These are phyloP conservation scores for Hypomecis atomaria DNA, from an alignment of 2,888 invertebrate genomes.

Conservation along the genomic window DNA sequence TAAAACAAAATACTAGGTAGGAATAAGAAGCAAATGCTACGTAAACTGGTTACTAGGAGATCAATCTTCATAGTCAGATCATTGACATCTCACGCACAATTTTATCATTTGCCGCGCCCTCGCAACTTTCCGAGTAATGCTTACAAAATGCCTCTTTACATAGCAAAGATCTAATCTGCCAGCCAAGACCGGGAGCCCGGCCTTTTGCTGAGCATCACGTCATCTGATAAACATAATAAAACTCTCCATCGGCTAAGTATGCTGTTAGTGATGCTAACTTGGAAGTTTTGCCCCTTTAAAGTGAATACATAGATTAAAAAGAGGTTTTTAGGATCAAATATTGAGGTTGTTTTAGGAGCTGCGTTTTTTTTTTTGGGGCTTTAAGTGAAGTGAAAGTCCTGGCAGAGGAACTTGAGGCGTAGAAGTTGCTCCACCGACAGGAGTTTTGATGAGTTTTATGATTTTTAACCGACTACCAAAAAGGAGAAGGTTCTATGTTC, in stretches of 20 bases:
- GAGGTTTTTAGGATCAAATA: no score
- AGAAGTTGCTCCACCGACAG: no score
- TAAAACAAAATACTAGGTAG: no score
- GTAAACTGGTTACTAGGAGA: neutral
- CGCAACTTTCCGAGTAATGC: constrained; percentile 22
- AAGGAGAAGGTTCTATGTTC: no score
- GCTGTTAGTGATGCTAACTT: neutral
- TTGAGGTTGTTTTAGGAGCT: no score
- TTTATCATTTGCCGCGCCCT: constrained; percentile 23
- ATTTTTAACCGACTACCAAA: no score
- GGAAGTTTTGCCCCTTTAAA: no score
- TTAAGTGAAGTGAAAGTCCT: no score
- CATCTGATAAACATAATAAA: constrained; percentile 26
- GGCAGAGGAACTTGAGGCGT: no score
- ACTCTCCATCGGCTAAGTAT: neutral
- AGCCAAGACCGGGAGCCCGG: constrained; percentile 29
- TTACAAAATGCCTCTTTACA: constrained; percentile 23
- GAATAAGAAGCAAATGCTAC: neutral
- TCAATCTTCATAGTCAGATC: constrained; percentile 22
- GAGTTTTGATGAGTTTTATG: no score
- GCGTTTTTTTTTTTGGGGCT: no score
- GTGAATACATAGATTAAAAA: no score
- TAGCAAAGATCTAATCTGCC: constrained; percentile 27
- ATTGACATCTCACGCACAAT: constrained; percentile 21
- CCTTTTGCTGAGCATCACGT: constrained; percentile 15